A percentile compares a stretch with the other conserved stretches of the same genome.
phyloP scores from a whole-genome alignment of 2,797 vertebrate genomes.

The Distichodus sexfasciatus region DNA sequence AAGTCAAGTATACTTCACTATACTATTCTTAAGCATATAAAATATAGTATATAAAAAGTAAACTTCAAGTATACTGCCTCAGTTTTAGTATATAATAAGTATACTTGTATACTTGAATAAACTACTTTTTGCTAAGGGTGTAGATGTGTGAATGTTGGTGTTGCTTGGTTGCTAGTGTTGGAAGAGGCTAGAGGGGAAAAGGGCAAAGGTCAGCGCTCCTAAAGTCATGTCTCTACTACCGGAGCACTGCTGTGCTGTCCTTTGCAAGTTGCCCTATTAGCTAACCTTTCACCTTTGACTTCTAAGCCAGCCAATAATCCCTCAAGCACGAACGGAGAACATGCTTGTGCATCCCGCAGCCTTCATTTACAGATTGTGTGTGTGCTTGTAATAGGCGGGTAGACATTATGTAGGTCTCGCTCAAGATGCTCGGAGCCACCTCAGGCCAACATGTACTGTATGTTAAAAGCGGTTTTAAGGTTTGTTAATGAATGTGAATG shows the following conservation, averaged over 20 bases:
- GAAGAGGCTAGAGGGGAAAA: conserved; percentile 57
- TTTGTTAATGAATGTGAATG: too few relatives aligned
- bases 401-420: not conserved
- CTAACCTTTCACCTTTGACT: conserved; percentile 69
- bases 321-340: conserved; percentile 50
- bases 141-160: conserved; percentile 37
- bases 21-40: too few relatives aligned
- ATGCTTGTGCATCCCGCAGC: conserved; percentile 64
- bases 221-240: conserved; percentile 56
- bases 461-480: too few relatives aligned
- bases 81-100: too few relatives aligned
- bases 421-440: not conserved
- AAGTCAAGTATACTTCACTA: too few relatives aligned
- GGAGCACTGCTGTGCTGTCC: conserved; percentile 62
- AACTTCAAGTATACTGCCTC: too few relatives aligned
- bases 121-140: conserved; percentile 63
- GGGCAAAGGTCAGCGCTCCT: conserved; percentile 64
- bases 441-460: not conserved
- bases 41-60: too few relatives aligned
- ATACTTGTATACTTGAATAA: too few relatives aligned
- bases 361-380: conserved; percentile 52
- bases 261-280: conserved; percentile 68
- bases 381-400: conserved; percentile 10
- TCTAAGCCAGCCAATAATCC: conserved; percentile 58
- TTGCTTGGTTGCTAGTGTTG: conserved; percentile 44